A percentile compares a stretch with the other conserved stretches of the same genome.
These are phyloP conservation scores for Meloidogyne floridensis DNA, from an alignment of 1,140 invertebrate species.

Conservation along the genomic window DNA sequence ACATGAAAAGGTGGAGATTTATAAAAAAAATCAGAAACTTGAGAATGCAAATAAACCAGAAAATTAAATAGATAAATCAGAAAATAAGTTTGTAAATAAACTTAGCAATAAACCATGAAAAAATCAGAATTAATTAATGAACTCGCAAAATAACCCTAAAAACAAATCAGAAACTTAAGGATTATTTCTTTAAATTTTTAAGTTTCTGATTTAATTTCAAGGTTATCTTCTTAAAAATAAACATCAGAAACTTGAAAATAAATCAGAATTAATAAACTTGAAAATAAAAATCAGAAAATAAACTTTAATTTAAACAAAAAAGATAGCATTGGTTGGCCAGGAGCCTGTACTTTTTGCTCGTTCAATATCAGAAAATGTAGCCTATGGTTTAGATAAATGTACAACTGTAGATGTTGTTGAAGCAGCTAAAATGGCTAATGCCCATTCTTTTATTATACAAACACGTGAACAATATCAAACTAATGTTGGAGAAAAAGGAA, in stretches of 20 bases:
- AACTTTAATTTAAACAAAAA: slow-evolving; percentile 1
- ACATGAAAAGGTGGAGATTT: slow-evolving; percentile 57
- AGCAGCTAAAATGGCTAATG: slow-evolving; percentile 66
- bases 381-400: slow-evolving; percentile 56
- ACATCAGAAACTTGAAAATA: too few species aligned
- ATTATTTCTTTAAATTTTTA: too few species aligned
- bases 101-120: too few species aligned
- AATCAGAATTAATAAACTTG: too few species aligned
- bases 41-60: background rate
- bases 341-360: slow-evolving; percentile 59
- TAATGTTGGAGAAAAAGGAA: slow-evolving; percentile 65
- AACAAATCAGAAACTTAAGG: too few species aligned
- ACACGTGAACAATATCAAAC: slow-evolving; percentile 66
- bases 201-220: too few species aligned
- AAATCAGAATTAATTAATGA: too few species aligned
- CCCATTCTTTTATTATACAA: slow-evolving; percentile 66
- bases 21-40: background rate
- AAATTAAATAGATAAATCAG: background rate
- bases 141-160: too few species aligned
- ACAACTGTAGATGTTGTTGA: slow-evolving; percentile 48
- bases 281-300: background rate
- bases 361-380: slow-evolving; percentile 59
- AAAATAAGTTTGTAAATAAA: background rate
- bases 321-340: slow-evolving; percentile 57
- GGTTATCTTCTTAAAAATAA: too few species aligned